phyloP scores from a whole-genome alignment of 1,140 invertebrate species.

The Teleopsis dalmanni region DNA sequence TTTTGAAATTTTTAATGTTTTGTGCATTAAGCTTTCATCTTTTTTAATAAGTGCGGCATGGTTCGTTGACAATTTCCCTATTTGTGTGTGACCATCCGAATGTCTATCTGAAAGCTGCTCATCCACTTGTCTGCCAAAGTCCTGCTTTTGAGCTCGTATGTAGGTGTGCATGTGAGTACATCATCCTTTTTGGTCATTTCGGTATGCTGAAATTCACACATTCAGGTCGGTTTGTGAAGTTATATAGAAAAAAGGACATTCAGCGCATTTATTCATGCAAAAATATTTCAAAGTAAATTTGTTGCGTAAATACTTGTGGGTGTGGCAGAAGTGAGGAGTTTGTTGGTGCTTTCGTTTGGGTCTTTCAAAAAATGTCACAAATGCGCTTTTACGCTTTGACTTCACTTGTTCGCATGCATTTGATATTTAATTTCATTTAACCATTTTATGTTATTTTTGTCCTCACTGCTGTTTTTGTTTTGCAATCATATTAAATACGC shows the following conservation, averaged over 20 bases:
- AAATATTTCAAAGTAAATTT: slow-evolving; percentile 9
- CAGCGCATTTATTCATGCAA: slow-evolving; percentile 8
- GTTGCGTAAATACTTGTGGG: not conserved
- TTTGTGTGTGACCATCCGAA: no score
- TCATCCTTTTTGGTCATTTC: not conserved
- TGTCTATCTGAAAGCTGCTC: no score
- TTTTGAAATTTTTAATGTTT: no score
- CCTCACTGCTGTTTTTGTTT: not conserved
- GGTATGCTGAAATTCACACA: not conserved
- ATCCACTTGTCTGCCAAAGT: no score
- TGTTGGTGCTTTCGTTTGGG: not conserved
- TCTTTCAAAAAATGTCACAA: slow-evolving; percentile 29
- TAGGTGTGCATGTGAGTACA: no score
- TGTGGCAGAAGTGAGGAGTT: not conserved
- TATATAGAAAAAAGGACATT: no score
- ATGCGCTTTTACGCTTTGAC: slow-evolving; percentile 42
- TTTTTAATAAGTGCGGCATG: no score
- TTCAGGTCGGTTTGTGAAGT: no score
- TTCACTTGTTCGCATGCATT: slow-evolving; percentile 13
- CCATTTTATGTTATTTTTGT: not conserved
- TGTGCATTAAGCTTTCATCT: no score
- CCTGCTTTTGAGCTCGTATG: no score
- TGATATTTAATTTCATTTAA: slow-evolving; percentile 10
- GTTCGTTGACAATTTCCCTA: no score
- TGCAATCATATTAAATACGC: slow-evolving; percentile 42